Evolutionary conservation across 2,113 vertebrate species (phyloP).

Genomic region (Cyrtonyx montezumae): DNA sequence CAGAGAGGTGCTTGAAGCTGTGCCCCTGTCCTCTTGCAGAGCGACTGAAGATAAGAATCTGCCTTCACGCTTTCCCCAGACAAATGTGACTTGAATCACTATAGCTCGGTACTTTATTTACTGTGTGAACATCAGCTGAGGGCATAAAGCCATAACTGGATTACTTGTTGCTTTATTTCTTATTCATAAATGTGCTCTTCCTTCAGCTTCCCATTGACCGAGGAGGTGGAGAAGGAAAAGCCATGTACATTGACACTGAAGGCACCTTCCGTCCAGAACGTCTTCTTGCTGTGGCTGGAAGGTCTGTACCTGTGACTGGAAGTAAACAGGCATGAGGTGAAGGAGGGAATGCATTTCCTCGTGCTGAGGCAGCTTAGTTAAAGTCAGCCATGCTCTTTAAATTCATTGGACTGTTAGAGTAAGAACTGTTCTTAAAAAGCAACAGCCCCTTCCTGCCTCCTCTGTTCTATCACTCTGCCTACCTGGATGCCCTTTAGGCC

Average conservation of each 20-base stretch:
- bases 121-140: background rate
- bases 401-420: background rate
- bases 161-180: background rate
- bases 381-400: background rate
- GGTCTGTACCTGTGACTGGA: conserved; percentile 71
- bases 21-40: accelerated
- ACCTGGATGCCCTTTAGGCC: background rate
- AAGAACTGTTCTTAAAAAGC: background rate
- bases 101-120: accelerated
- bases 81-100: background rate
- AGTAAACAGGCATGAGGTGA: background rate
- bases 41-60: background rate
- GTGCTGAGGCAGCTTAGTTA: background rate
- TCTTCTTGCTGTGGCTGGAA: conserved; percentile 95
- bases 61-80: background rate
- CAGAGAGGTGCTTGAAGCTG: background rate
- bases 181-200: background rate
- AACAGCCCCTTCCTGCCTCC: too few species aligned
- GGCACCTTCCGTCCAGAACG: conserved; percentile 96
- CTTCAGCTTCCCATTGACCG: conserved; percentile 93
- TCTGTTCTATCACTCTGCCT: background rate
- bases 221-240: conserved; percentile 96
- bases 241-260: conserved; percentile 98
- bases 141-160: background rate
- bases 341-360: background rate